phyloP scores from a whole-genome alignment of 2,888 invertebrate species.

The Timandra comae region DNA sequence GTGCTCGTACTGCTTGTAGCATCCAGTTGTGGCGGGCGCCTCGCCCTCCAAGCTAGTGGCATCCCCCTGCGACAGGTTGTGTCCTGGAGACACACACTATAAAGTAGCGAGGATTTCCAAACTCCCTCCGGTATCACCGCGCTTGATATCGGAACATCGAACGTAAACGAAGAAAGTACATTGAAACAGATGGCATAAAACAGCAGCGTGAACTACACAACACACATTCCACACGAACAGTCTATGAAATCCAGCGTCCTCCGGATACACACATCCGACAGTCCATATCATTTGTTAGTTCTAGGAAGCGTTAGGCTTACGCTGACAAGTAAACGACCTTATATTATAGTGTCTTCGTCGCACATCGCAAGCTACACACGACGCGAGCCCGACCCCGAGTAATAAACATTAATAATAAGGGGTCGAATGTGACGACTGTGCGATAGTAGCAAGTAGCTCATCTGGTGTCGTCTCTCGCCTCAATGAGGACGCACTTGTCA shows the following conservation, averaged over 20 bases:
- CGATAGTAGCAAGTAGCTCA: constrained; percentile 71
- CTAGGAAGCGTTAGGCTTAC: constrained; percentile 76
- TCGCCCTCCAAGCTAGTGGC: constrained; percentile 89
- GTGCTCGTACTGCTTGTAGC: constrained; percentile 88
- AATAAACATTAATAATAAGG: constrained; percentile 60
- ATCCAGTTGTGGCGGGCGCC: constrained; percentile 84
- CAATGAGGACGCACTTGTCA: constrained; percentile 89
- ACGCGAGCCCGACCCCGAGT: constrained; percentile 66
- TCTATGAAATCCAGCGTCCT: constrained; percentile 67
- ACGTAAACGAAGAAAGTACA: constrained; percentile 40
- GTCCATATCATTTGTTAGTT: constrained; percentile 62
- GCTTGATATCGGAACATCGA: constrained; percentile 36
- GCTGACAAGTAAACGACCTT: constrained; percentile 74
- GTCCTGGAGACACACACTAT: constrained; percentile 83
- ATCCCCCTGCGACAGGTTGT: constrained; percentile 93
- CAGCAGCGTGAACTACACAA: constrained; percentile 70
- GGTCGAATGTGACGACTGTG: constrained; percentile 68
- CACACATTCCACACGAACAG: constrained; percentile 71
- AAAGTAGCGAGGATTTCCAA: constrained; percentile 64
- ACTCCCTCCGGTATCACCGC: constrained; percentile 37
- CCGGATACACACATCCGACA: constrained; percentile 70
- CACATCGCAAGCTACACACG: constrained; percentile 74
- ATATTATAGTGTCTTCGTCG: constrained; percentile 70
- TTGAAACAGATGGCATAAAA: constrained; percentile 49
- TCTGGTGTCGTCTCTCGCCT: constrained; percentile 82